A percentile compares a stretch with the other conserved stretches of the same genome.
Conservation (phyloP, 2,888 invertebrate species). For the Baccha elongata region DNA sequence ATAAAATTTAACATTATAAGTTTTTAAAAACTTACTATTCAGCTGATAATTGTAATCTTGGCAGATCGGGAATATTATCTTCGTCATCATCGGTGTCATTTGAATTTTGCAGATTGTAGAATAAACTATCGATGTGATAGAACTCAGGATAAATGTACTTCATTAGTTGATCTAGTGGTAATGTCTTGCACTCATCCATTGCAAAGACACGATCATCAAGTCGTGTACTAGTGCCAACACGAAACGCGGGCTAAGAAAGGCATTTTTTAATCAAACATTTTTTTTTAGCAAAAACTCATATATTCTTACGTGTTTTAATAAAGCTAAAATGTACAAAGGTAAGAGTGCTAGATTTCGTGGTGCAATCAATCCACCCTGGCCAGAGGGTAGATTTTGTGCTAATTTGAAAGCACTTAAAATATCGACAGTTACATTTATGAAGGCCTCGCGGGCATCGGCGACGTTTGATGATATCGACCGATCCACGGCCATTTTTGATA, state of each 20-base stretch:
- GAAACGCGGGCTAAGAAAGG: conserved; percentile 89
- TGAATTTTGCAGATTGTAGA: conserved; percentile 82
- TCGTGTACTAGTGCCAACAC: conserved; percentile 93
- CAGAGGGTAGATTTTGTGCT: conserved; percentile 85
- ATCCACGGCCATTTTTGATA: conserved; percentile 99
- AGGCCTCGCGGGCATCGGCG: conserved; percentile 96
- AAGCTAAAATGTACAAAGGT: conserved; percentile 93
- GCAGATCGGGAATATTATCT: conserved; percentile 86
- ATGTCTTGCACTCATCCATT: conserved; percentile 95
- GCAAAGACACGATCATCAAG: conserved; percentile 96
- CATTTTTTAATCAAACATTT: not conserved
- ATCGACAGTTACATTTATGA: conserved; percentile 97
- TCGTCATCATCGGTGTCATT: conserved; percentile 79
- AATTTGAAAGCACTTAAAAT: conserved; percentile 89
- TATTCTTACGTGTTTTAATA: conserved; percentile 90
- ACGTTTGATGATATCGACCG: conserved; percentile 92
- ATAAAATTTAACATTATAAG: not conserved
- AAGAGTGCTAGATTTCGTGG: conserved; percentile 91
- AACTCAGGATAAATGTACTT: conserved; percentile 95
- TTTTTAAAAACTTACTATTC: conserved; percentile 86
- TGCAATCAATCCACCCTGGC: conserved; percentile 86
- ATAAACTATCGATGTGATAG: conserved; percentile 92
- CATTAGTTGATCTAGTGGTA: conserved; percentile 91
- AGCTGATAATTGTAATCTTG: conserved; percentile 92
- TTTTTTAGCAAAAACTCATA: not conserved